These are phyloP conservation scores for Miltochrista miniata DNA, from an alignment of 2,888 invertebrate genomes.

Conservation along the genomic window DNA sequence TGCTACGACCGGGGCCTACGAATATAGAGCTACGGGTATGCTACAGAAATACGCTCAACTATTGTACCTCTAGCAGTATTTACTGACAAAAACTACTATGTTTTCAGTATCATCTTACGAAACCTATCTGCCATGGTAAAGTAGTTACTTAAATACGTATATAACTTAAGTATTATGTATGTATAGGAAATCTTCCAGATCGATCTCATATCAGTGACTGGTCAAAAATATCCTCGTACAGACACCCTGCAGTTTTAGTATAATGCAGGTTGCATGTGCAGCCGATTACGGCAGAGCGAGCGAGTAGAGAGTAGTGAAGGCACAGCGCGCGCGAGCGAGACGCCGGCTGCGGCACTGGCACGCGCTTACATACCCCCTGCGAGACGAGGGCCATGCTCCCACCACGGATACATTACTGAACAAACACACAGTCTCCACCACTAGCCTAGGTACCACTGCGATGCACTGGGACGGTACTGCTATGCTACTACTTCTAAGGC, in stretches of 20 bases:
- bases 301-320: conserved; percentile 46
- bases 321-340: conserved; percentile 57
- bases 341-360: conserved; percentile 63
- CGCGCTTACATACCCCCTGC: conserved; percentile 25
- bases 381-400: conserved; percentile 22
- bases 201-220: conserved; percentile 19
- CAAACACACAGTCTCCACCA: conserved; percentile 31
- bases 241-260: conserved; percentile 41
- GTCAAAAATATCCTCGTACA: conserved; percentile 16
- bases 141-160: conserved; percentile 17
- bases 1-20: conserved; percentile 42
- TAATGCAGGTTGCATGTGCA: conserved; percentile 73
- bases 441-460: conserved; percentile 35
- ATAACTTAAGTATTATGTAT: conserved; percentile 8
- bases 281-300: conserved; percentile 53
- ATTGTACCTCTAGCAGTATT: conserved; percentile 9
- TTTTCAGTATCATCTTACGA: conserved; percentile 14
- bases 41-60: conserved; percentile 50
- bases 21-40: conserved; percentile 36
- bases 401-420: conserved; percentile 25
- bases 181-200: conserved; percentile 16
- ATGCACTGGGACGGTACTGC: conserved; percentile 33
- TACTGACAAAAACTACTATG: conserved; percentile 11
- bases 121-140: conserved; percentile 28
- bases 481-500: conserved; percentile 22